These are phyloP conservation scores for Cryptoblepharus egeriae DNA, from an alignment of 2,797 vertebrate genomes.

Conservation along the genomic window DNA sequence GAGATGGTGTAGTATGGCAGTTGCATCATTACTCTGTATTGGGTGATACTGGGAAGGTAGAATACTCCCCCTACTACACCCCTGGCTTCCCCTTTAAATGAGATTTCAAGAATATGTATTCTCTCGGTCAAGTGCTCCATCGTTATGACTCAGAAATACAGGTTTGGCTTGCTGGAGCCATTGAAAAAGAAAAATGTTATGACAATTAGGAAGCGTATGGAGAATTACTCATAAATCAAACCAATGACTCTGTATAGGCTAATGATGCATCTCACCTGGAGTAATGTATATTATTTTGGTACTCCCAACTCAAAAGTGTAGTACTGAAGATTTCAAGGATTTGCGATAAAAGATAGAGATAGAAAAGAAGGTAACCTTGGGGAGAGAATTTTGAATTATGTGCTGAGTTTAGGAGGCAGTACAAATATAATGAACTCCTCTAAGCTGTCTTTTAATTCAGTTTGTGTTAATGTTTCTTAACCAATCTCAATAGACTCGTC, in stretches of 20 bases:
- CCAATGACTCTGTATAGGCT: background rate
- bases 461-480: slow-evolving; percentile 4
- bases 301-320: background rate
- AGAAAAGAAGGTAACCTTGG: background rate
- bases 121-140: too few relatives aligned
- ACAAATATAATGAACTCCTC: background rate
- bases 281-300: background rate
- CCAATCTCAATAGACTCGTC: background rate
- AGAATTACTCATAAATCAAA: background rate
- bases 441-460: background rate
- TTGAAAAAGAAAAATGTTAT: background rate
- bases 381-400: background rate
- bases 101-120: background rate
- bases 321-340: background rate
- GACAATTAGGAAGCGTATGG: background rate
- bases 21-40: too few relatives aligned
- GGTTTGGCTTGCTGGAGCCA: background rate
- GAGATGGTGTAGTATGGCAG: too few relatives aligned
- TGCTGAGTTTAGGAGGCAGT: background rate
- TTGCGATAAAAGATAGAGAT: background rate
- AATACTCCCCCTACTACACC: background rate
- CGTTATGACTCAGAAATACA: background rate
- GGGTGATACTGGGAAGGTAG: too few relatives aligned
- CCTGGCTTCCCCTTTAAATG: too few relatives aligned
- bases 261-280: background rate